Percentiles rank a stretch among this genome's conserved stretches.
These are phyloP conservation scores for Alosa alosa DNA, from an alignment of 2,113 vertebrate genomes.

Conservation along the genomic window DNA sequence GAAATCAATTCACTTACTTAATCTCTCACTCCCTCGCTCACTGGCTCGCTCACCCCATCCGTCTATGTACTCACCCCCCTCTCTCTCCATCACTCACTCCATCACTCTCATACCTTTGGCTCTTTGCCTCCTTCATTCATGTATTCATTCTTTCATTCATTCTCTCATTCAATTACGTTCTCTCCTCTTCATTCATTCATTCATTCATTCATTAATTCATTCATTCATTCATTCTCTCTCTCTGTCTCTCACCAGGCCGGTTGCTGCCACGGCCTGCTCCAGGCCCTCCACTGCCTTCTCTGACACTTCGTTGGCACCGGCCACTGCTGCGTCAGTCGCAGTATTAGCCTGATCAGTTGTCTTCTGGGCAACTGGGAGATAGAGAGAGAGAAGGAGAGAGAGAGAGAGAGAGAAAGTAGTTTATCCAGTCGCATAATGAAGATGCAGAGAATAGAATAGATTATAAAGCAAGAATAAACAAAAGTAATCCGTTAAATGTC, in stretches of 20 bases:
- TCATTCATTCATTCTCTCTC: conserved; percentile 56
- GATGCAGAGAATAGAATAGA: not conserved
- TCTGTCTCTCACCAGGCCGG: conserved; percentile 72
- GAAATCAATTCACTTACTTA: not conserved
- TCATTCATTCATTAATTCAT: not conserved
- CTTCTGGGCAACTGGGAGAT: conserved; percentile 82
- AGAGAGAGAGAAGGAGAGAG: not conserved
- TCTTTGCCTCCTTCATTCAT: too few relatives aligned
- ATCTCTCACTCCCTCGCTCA: not conserved
- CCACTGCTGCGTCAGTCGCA: conserved; percentile 80
- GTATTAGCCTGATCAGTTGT: conserved; percentile 86
- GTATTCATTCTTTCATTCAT: too few relatives aligned
- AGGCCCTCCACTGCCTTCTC: conserved; percentile 82
- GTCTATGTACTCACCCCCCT: not conserved
- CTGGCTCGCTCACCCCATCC: not conserved
- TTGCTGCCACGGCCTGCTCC: conserved; percentile 75
- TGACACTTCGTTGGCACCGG: conserved; percentile 83
- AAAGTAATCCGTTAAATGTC: not conserved
- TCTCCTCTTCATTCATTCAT: not conserved
- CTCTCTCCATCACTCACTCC: too few relatives aligned
- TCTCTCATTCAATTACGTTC: too few relatives aligned
- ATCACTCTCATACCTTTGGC: too few relatives aligned
- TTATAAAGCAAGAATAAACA: not conserved
- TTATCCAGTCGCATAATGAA: not conserved
- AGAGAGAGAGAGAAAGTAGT: not conserved